Evolutionary conservation across 2,797 vertebrate genomes (phyloP).

Genomic region (Acipenser oxyrinchus): DNA sequence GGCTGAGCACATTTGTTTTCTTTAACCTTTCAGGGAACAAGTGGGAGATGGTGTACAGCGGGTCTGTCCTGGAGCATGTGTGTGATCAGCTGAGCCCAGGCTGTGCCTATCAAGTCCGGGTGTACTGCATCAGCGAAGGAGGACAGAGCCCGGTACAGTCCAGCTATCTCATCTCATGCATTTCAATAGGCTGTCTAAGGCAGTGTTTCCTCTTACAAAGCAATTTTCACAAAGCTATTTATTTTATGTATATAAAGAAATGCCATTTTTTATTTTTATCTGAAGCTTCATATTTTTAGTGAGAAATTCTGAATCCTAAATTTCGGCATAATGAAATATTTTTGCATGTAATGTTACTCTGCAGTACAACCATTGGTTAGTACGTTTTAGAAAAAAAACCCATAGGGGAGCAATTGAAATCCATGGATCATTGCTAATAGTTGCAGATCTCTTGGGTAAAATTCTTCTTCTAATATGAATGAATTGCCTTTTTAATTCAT

Average conservation of each 20-base stretch:
- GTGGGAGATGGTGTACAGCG: conserved; percentile 83
- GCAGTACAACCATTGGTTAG: too few relatives aligned
- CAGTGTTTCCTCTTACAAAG: too few relatives aligned
- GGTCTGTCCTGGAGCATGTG: conserved; percentile 69
- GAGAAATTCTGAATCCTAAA: too few relatives aligned
- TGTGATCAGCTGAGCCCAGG: conserved; percentile 86
- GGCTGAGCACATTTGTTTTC: conserved; percentile 9
- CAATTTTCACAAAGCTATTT: too few relatives aligned
- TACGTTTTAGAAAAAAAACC: too few relatives aligned
- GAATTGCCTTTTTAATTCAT: background rate
- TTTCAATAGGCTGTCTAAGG: background rate
- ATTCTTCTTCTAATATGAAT: background rate
- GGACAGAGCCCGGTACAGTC: conserved; percentile 82
- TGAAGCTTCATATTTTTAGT: too few relatives aligned
- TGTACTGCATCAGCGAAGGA: conserved; percentile 84
- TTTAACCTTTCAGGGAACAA: conserved; percentile 60
- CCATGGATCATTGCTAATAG: too few relatives aligned
- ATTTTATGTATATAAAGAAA: too few relatives aligned
- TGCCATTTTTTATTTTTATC: too few relatives aligned
- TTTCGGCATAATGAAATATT: too few relatives aligned
- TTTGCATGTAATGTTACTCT: too few relatives aligned
- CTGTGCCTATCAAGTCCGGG: conserved; percentile 73
- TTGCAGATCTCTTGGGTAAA: background rate
- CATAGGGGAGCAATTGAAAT: too few relatives aligned
- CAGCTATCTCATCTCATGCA: background rate